phyloP scores from a whole-genome alignment of 2,113 vertebrate species.

The Bubo blakistoni region DNA sequence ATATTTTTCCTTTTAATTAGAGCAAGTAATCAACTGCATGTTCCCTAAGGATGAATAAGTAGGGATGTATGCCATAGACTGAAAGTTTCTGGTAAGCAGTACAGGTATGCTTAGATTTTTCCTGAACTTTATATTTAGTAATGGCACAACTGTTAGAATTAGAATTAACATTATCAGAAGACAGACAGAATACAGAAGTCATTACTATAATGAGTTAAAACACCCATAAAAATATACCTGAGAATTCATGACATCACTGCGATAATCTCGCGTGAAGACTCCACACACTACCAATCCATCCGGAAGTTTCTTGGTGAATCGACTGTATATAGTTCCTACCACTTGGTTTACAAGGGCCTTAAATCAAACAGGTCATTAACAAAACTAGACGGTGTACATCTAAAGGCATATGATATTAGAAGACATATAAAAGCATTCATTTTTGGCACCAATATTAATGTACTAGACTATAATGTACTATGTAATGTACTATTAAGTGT shows the following conservation, averaged over 20 bases:
- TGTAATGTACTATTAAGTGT: not conserved
- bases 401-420: not conserved
- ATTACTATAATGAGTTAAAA: not conserved
- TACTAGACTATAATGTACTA: not conserved
- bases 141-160: not conserved
- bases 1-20: not conserved
- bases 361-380: not conserved
- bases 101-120: not conserved
- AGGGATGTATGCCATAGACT: not conserved
- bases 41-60: not conserved
- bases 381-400: not conserved
- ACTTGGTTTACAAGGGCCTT: constrained; percentile 75
- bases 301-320: constrained; percentile 61
- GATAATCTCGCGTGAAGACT: constrained; percentile 66
- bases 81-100: not conserved
- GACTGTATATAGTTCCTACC: constrained; percentile 45
- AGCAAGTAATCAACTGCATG: not conserved
- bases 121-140: not conserved
- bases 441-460: not conserved
- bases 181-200: not conserved
- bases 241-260: constrained; percentile 48
- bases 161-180: not conserved
- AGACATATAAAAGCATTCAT: not conserved
- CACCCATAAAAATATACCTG: constrained; percentile 49
- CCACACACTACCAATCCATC: constrained; percentile 50